phyloP scores from a whole-genome alignment of 2,888 invertebrate species.

The Onchidella celtica region DNA sequence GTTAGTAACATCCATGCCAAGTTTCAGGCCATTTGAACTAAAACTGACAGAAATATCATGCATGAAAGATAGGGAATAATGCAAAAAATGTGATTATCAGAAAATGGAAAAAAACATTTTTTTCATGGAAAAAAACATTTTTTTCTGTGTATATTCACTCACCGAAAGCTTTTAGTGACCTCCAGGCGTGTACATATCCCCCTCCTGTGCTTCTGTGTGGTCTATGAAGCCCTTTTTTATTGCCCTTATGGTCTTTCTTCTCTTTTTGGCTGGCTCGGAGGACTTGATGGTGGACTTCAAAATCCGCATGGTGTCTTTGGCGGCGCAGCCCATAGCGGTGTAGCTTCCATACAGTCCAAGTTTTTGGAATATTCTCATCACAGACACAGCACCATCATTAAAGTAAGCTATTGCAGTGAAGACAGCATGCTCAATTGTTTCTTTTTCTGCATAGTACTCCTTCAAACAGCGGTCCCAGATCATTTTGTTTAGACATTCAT shows the following conservation, averaged over 20 bases:
- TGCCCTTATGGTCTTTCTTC: constrained; percentile 3
- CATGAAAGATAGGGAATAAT: neutral
- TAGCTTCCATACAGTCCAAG: neutral
- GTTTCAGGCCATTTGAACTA: constrained; percentile 11
- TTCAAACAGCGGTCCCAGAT: constrained; percentile 1
- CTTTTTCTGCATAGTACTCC: constrained; percentile 9
- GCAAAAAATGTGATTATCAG: neutral
- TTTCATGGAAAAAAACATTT: neutral
- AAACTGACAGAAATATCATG: constrained; percentile 14
- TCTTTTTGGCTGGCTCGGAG: neutral
- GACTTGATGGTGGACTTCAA: neutral
- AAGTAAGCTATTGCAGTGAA: neutral
- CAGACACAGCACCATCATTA: constrained; percentile 17
- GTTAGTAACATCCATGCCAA: neutral
- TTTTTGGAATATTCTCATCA: neutral
- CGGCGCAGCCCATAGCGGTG: neutral
- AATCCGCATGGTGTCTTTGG: neutral
- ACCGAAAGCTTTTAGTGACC: constrained; percentile 5
- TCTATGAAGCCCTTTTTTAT: constrained; percentile 15
- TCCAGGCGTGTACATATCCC: constrained; percentile 23
- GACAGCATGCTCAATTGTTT: constrained; percentile 7
- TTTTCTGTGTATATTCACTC: neutral
- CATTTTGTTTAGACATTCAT: constrained; percentile 9
- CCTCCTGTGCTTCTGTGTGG: neutral
- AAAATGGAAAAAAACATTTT: neutral